These are phyloP conservation scores for Lordiphosa mommai DNA, from an alignment of 1,140 invertebrate species.

Conservation along the genomic window DNA sequence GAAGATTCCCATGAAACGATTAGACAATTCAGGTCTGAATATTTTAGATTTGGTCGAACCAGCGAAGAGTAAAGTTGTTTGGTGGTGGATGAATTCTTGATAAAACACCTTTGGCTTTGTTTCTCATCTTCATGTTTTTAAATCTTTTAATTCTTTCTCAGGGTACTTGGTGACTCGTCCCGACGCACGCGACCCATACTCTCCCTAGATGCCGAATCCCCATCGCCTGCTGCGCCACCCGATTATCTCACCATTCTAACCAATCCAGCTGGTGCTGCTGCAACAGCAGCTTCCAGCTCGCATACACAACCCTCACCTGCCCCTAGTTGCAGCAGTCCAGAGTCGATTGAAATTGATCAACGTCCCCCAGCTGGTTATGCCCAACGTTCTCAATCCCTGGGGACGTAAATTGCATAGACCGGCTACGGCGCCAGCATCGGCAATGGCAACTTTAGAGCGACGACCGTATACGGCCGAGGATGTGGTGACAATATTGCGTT, in stretches of 20 bases:
- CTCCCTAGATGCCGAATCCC: constrained; percentile 49
- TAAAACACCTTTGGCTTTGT: too few species aligned
- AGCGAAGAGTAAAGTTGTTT: too few species aligned
- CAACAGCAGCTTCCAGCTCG: constrained; percentile 8
- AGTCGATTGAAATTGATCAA: constrained; percentile 53
- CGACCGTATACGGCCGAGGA: constrained; percentile 81
- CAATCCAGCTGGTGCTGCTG: constrained; percentile 60
- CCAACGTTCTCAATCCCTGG: constrained; percentile 58
- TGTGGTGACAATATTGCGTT: constrained; percentile 82
- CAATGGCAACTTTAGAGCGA: constrained; percentile 21
- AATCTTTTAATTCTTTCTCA: background rate
- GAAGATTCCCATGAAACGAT: too few species aligned
- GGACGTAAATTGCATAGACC: constrained; percentile 47
- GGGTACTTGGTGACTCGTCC: constrained; percentile 64
- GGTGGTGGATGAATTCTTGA: too few species aligned
- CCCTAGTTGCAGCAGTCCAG: constrained; percentile 78
- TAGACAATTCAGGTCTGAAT: too few species aligned
- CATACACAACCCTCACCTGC: constrained; percentile 69
- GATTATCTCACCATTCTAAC: constrained; percentile 80
- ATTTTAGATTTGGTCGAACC: too few species aligned
- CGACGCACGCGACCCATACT: constrained; percentile 59
- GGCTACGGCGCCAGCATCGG: constrained; percentile 2
- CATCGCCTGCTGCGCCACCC: constrained; percentile 57
- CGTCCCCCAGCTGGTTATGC: constrained; percentile 36
- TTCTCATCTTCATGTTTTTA: too few species aligned